These are phyloP conservation scores for Chrysina gloriosa DNA, from an alignment of 2,888 invertebrate genomes.

Conservation along the genomic window DNA sequence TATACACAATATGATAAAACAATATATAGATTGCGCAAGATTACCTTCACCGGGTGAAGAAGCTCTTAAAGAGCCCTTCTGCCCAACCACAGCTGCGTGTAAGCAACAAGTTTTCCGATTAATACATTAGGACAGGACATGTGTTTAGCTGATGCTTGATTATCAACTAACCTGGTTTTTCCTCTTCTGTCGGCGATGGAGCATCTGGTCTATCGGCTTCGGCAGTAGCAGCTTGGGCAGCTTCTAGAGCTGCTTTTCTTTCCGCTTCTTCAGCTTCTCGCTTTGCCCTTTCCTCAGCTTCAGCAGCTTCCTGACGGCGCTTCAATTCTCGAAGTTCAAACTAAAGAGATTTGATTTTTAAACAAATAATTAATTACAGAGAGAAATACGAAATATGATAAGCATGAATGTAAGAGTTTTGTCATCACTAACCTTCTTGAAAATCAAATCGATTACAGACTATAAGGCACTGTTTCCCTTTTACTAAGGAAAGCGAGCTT, in stretches of 20 bases:
- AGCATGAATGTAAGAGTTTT: too few species aligned
- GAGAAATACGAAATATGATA: too few species aligned
- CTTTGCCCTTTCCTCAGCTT: conserved; percentile 72
- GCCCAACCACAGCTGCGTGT: conserved; percentile 61
- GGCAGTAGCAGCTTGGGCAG: conserved; percentile 66
- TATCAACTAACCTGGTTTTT: conserved; percentile 67
- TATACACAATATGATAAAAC: conserved; percentile 11
- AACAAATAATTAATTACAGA: too few species aligned
- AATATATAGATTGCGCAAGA: conserved; percentile 7
- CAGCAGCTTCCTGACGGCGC: conserved; percentile 79
- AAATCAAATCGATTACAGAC: too few species aligned
- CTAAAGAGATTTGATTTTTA: conserved; percentile 67
- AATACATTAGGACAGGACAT: conserved; percentile 5
- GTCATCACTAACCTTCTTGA: too few species aligned
- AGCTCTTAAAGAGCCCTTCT: conserved; percentile 61
- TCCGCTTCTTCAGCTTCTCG: conserved; percentile 85
- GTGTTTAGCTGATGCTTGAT: background rate
- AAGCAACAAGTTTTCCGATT: conserved; percentile 46
- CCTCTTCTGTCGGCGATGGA: conserved; percentile 66
- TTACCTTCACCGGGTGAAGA: conserved; percentile 65
- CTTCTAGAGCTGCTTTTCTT: conserved; percentile 72
- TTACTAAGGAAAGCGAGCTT: too few species aligned
- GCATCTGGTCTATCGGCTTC: conserved; percentile 62
- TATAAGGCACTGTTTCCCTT: too few species aligned
- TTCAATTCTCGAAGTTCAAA: conserved; percentile 97